A percentile compares a stretch with the other conserved stretches of the same genome.
These are phyloP conservation scores for Dipus sagitta DNA, from an alignment of 2,797 vertebrate genomes.

Conservation along the genomic window DNA sequence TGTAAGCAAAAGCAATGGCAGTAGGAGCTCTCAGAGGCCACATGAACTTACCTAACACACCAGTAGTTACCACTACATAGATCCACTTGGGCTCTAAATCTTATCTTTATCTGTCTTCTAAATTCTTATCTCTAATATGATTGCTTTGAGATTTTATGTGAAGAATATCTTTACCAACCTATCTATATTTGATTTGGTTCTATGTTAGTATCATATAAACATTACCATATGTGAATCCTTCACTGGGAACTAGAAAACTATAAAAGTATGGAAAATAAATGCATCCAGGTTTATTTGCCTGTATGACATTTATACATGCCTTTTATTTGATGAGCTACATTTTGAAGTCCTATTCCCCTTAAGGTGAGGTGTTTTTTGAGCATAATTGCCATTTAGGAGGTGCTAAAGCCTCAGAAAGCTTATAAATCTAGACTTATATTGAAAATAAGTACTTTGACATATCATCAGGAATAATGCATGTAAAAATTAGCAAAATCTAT, in stretches of 20 bases:
- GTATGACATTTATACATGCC: constrained; percentile 64
- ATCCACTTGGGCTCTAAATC: background rate
- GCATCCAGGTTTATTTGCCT: constrained; percentile 74
- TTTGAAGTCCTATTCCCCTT: constrained; percentile 54
- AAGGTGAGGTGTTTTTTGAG: constrained; percentile 15
- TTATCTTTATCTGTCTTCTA: background rate
- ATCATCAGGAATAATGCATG: constrained; percentile 70
- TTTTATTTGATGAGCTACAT: constrained; percentile 78
- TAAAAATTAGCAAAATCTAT: constrained; percentile 79
- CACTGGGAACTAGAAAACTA: constrained; percentile 56
- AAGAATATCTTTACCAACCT: background rate
- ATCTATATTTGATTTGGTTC: constrained; percentile 65
- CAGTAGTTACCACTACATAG: background rate
- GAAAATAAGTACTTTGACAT: constrained; percentile 55
- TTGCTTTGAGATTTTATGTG: background rate
- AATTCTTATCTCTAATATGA: background rate
- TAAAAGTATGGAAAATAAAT: constrained; percentile 65
- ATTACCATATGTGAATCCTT: constrained; percentile 55
- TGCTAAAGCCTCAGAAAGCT: background rate
- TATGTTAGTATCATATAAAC: background rate
- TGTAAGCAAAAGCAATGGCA: background rate
- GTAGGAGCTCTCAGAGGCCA: background rate
- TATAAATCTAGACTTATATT: constrained; percentile 41
- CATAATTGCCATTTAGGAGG: background rate
- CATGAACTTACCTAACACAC: background rate